A percentile compares a stretch with the other conserved stretches of the same genome.
phyloP scores from a whole-genome alignment of 1,140 invertebrate species.

The Tetraneura akinire region DNA sequence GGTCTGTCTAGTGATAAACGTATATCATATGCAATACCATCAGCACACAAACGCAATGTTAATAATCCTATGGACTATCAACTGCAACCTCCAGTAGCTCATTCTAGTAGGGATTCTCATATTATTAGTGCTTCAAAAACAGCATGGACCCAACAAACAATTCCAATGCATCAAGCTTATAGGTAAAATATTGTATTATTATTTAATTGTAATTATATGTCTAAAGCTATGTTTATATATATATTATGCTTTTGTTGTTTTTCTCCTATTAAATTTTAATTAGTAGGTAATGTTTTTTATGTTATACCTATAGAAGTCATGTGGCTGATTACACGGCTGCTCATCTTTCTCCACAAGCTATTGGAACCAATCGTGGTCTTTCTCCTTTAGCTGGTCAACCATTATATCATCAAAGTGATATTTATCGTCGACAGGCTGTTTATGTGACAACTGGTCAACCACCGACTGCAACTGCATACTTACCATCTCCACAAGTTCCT shows the following conservation, averaged over 20 bases:
- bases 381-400: constrained; percentile 62
- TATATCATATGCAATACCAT: constrained; percentile 64
- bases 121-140: constrained; percentile 57
- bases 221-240: background rate
- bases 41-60: constrained; percentile 52
- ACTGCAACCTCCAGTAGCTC: constrained; percentile 68
- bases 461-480: constrained; percentile 58
- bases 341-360: constrained; percentile 62
- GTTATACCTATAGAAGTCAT: constrained; percentile 41
- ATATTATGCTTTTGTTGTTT: too few relatives aligned
- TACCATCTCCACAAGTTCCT: constrained; percentile 62
- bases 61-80: constrained; percentile 53
- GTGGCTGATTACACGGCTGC: constrained; percentile 56
- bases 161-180: constrained; percentile 64
- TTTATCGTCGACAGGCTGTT: constrained; percentile 64
- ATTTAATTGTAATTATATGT: background rate
- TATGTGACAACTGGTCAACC: constrained; percentile 66
- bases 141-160: constrained; percentile 63
- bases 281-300: background rate
- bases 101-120: constrained; percentile 63
- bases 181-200: constrained; percentile 59
- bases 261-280: background rate
- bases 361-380: constrained; percentile 56
- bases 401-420: constrained; percentile 63
- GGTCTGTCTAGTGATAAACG: constrained; percentile 62